phyloP scores from a whole-genome alignment of 2,888 invertebrate species.

The Himalopsyche japonica region DNA sequence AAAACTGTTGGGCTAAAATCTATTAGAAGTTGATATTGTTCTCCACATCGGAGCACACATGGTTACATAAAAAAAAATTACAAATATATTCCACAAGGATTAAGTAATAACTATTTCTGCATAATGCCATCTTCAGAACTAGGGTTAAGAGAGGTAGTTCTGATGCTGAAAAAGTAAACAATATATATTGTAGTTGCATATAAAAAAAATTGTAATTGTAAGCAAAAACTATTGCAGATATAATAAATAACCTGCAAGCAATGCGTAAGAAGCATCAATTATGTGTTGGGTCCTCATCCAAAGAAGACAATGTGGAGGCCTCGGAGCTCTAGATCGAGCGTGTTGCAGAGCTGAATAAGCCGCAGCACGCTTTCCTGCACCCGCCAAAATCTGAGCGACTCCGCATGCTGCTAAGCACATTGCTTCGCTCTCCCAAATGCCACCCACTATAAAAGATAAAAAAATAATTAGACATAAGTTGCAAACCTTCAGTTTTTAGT shows the following conservation, averaged over 20 bases:
- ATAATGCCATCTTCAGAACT: no score
- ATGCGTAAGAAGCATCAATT: constrained; percentile 33
- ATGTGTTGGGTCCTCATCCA: constrained; percentile 38
- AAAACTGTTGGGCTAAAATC: no score
- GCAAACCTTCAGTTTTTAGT: background rate
- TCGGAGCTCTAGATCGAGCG: constrained; percentile 44
- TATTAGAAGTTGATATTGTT: no score
- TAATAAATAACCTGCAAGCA: constrained; percentile 12
- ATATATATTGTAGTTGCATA: no score
- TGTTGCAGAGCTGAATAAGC: constrained; percentile 51
- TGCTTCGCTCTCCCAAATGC: constrained; percentile 42
- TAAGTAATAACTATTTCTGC: no score
- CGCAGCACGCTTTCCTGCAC: constrained; percentile 42
- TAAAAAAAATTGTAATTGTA: no score
- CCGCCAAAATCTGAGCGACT: constrained; percentile 47
- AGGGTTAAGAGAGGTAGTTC: no score
- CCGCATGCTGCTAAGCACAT: constrained; percentile 47
- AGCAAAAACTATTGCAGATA: no score
- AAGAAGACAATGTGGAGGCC: constrained; percentile 32
- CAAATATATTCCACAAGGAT: no score
- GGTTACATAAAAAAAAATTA: no score
- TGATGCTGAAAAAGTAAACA: no score
- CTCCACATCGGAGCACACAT: no score
- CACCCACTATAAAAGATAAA: constrained; percentile 40
- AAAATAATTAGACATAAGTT: constrained; percentile 35